Base-by-base conservation (phyloP, 2,888 invertebrate genomes). In the Philonicus albiceps region DNA sequence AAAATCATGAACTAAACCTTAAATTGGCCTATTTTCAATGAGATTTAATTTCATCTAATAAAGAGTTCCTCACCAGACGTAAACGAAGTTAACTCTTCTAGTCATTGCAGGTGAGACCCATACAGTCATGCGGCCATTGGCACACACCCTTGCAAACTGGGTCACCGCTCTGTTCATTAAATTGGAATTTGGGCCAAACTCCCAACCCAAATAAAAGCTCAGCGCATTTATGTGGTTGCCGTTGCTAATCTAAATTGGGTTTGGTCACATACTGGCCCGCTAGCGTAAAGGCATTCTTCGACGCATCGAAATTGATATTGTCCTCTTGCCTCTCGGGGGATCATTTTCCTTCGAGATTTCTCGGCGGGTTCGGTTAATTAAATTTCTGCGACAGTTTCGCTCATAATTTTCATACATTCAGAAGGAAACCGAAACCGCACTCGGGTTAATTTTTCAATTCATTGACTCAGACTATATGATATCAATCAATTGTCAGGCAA, bases 401-500 rank as follows among this genome's bases (percentile, higher is more conserved):
- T 81, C 81, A 55, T 81, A 81, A 81, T 81, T 81, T 53, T 49
- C 55, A 55, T 55, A 27, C 22, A 81, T 81, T 81, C 81, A 55
- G 34, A 22, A 7, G 34, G 3, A 11, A 19, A 53, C 30, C 31
- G 19, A 64, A 55, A 34, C 27, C 19, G 64, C 34, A 81, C 34
- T 64, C 31, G 64, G 49, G 53, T 64, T 81, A 81, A 55, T 81
- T 81, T 81, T 81, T 81, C 81, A 81, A 81, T 64, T 81, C 81
- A 81, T 31, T 81, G 81, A 34, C 19, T 81, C 81, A 19, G 8
- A 43, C 78, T 30, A 78, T 78, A 22, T 37, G 49, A 78, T 78
- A 78, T 78, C 49, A 78, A 78, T 78, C 78, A 78, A 49, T 78
- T 78, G 64, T 43, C 53, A 19, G 34, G 37, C 40, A n/a, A 37